Base-by-base conservation (phyloP, 1,140 invertebrate genomes). In the Eubasilissa regina region DNA sequence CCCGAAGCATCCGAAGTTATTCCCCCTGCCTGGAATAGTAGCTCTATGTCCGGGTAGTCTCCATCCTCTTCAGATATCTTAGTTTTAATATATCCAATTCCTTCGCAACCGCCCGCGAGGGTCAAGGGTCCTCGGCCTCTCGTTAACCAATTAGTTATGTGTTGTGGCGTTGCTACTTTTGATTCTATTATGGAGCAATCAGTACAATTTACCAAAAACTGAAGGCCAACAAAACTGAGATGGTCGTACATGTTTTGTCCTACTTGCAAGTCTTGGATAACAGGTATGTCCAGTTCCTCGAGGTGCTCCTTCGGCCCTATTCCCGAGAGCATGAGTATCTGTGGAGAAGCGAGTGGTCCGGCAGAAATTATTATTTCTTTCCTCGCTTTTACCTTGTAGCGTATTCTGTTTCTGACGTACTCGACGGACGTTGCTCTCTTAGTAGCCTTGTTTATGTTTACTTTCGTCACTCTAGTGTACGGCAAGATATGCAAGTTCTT, bases 321-420 rank as follows among this genome's bases (percentile, higher is more conserved):
- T 0, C 95, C 95, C 0, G 93, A 94, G 0, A 95, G 86, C 92
- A 95, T 94, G 12, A 96, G 86, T 3, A 96, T 80, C 84, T 95
- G 94, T 0, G 94, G 93, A 0, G 94, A 93, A 83, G 93, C 93
- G 48, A 95, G 91, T 0, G 93, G 86, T 0, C 94, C 94, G 7
- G 92, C 93, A 51, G 92, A 91, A 10, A 93, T 64, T 19, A 93
- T 91, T 0, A 93, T 89, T 84, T 94, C 93, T 78, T 91, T 93
- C n/a, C 84, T 86, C 0, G 91, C 91, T 58, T 85, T 87, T 1
- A 89, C 87, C 3, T 83, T 85, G 55, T 85, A 85, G 8, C 84
- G 78, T 8, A 85, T 79, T 53, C 86, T 86, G 47, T 90, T 86
- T 51, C 89, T 85, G 3, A 89, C 74, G 83, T 92, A 94, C 83